phyloP scores from a whole-genome alignment of 2,797 vertebrate species.

The Thamnophis elegans region DNA sequence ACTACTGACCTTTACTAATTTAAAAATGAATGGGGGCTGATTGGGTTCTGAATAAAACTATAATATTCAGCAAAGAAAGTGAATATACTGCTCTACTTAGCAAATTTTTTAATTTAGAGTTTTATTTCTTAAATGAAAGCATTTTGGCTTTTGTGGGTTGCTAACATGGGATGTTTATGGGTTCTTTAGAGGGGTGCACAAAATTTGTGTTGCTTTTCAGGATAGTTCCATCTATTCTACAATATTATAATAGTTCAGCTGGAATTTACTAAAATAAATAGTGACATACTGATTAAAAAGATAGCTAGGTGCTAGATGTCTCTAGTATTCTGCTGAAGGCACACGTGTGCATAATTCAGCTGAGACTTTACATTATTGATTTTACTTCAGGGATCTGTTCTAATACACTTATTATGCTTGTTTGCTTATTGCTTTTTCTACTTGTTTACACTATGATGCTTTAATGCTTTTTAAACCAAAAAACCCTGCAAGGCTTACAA shows the following conservation, averaged over 20 bases:
- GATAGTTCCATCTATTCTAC: not conserved
- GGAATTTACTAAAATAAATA: not conserved
- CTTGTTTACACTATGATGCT: slow-evolving; percentile 10
- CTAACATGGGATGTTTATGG: not conserved
- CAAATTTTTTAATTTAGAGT: not conserved
- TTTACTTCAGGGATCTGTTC: slow-evolving; percentile 11
- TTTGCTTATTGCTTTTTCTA: slow-evolving; percentile 13
- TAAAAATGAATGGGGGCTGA: not conserved
- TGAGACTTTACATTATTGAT: not conserved
- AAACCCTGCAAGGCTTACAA: slow-evolving; percentile 6
- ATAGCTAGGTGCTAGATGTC: not conserved
- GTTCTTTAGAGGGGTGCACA: not conserved
- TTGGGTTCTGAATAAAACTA: not conserved
- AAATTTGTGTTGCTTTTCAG: not conserved
- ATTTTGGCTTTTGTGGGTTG: not conserved
- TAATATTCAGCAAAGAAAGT: not conserved
- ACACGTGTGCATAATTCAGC: not conserved
- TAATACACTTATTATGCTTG: not conserved
- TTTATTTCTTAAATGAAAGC: not conserved
- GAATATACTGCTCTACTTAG: not conserved
- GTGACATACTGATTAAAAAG: not conserved
- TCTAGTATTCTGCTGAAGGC: not conserved
- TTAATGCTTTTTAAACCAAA: slow-evolving; percentile 5
- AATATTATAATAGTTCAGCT: not conserved
- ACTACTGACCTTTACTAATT: not conserved